These are phyloP conservation scores for Amphilophus citrinellus DNA, from an alignment of 2,113 vertebrate species.

Conservation along the genomic window DNA sequence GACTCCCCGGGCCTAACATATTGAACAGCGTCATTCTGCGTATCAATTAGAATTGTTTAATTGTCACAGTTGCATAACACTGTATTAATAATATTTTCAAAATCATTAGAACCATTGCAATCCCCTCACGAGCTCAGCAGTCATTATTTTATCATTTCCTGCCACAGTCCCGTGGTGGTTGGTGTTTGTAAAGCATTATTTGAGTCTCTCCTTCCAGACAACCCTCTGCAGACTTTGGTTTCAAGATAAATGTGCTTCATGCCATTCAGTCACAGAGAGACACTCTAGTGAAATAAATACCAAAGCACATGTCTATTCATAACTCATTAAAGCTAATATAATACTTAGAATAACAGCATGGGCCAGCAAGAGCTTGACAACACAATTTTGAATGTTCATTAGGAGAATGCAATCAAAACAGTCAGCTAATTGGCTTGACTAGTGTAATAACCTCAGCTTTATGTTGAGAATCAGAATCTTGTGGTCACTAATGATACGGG, in stretches of 20 bases:
- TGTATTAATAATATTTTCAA: background rate
- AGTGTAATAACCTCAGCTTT: slow-evolving; percentile 18
- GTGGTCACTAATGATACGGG: slow-evolving; percentile 24
- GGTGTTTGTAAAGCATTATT: slow-evolving; percentile 3
- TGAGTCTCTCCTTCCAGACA: slow-evolving; percentile 17
- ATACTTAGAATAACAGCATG: slow-evolving; percentile 41
- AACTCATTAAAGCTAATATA: slow-evolving; percentile 58
- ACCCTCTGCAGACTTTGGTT: slow-evolving; percentile 36
- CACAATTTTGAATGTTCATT: slow-evolving; percentile 61
- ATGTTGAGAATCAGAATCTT: slow-evolving; percentile 18
- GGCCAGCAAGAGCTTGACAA: slow-evolving; percentile 41
- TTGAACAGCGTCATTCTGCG: slow-evolving; percentile 13
- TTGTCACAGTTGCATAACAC: background rate
- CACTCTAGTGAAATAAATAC: slow-evolving; percentile 36
- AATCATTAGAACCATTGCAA: background rate
- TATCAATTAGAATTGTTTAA: slow-evolving; percentile 34
- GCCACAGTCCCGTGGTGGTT: background rate
- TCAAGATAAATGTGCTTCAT: slow-evolving; percentile 48
- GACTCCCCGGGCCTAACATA: slow-evolving; percentile 16
- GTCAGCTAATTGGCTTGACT: slow-evolving; percentile 54
- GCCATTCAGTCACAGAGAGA: slow-evolving; percentile 24
- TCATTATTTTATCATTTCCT: slow-evolving; percentile 32
- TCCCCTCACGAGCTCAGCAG: background rate
- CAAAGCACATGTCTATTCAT: slow-evolving; percentile 43
- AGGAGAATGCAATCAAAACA: slow-evolving; percentile 48